Evolutionary conservation across 2,113 vertebrate species (phyloP).

Genomic region (Nyctereutes procyonoides): DNA sequence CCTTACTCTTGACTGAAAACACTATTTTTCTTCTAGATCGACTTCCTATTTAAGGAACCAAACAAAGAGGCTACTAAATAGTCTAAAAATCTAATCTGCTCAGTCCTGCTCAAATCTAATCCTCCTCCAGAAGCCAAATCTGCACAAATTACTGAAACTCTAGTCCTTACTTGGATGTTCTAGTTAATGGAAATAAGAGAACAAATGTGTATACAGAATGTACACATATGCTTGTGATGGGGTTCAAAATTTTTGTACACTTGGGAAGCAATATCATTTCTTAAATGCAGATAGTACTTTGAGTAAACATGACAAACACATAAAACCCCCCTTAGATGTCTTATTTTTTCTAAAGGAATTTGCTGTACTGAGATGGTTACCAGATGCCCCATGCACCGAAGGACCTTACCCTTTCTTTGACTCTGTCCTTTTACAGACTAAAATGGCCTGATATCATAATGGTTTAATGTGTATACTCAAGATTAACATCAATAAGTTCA

Average conservation of each 20-base stretch:
- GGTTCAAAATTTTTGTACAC: background rate
- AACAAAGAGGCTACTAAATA: background rate
- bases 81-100: background rate
- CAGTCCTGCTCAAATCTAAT: background rate
- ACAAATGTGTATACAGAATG: background rate
- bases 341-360: background rate
- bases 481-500: background rate
- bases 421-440: background rate
- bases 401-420: background rate
- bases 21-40: background rate
- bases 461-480: background rate
- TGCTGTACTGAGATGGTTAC: background rate
- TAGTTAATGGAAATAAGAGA: background rate
- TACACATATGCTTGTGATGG: background rate
- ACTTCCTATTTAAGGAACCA: constrained; percentile 2
- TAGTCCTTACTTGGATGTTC: background rate
- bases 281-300: background rate
- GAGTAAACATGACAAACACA: background rate
- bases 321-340: background rate
- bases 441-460: background rate
- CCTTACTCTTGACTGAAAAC: background rate
- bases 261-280: constrained; percentile 1
- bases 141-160: background rate
- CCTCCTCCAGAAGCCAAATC: background rate
- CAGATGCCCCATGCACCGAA: background rate